Percentiles rank a stretch among this genome's conserved stretches.
These are phyloP conservation scores for Parasteatoda tepidariorum DNA, from an alignment of 1,140 invertebrate species.

Conservation along the genomic window DNA sequence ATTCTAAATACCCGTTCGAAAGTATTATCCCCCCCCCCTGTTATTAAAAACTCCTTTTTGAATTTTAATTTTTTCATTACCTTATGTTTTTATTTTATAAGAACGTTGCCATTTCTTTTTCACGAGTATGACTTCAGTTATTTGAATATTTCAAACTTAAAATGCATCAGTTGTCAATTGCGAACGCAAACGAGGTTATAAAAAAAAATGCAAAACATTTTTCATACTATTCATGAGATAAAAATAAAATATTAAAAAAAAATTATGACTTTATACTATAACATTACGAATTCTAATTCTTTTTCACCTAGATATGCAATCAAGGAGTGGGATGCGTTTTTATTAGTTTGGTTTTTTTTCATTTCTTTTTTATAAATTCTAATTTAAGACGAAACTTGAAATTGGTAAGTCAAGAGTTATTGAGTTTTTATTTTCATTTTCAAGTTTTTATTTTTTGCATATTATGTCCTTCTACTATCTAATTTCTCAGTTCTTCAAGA, in stretches of 20 bases:
- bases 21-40: not conserved
- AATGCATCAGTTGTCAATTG: conserved; percentile 12
- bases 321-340: not conserved
- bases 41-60: not conserved
- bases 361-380: not conserved
- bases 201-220: conserved; percentile 37
- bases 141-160: conserved; percentile 41
- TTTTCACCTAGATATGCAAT: not conserved
- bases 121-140: not conserved
- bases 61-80: not conserved
- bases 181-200: not conserved
- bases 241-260: not conserved
- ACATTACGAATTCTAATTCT: not conserved
- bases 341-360: not conserved
- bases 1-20: not conserved
- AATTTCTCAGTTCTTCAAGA: too few species aligned
- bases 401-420: too few species aligned
- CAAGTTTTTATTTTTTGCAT: too few species aligned
- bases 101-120: too few species aligned
- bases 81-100: not conserved
- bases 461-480: too few species aligned
- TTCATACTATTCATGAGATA: conserved; percentile 18
- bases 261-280: too few species aligned
- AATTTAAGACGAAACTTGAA: too few species aligned
- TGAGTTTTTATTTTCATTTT: too few species aligned